Evolutionary conservation across 1,140 invertebrate genomes (phyloP), one percentile per base, ranked within the genome.

Genomic region (Zaprionus kolodkinae): DNA sequence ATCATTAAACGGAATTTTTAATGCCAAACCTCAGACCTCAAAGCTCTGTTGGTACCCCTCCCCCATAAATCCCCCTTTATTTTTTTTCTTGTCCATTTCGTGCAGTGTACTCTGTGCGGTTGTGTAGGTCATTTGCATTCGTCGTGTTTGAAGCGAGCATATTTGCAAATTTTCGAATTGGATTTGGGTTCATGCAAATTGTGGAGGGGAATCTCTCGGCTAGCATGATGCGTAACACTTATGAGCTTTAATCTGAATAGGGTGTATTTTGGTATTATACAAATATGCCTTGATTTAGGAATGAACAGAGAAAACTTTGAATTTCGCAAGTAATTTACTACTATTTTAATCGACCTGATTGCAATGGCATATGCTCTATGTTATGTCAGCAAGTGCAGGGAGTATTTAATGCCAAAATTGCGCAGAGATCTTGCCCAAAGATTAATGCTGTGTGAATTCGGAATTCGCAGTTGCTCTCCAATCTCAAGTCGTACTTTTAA

Each of bases 1-100:
- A 88, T 91, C 90, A 91, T 91, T 91, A 91, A 91, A 91, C 86
- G 71, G 90, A 91, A 91, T 91, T 91, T 82, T 88, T 73, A 78
- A 91, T 91, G 77, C 13, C 60, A 11, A 45, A 54, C 21, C 38
- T 15, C 21, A 11, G 9, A 48, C 30, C 45, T 15, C 40, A 45
- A 45, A 15, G n/a, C 40, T 15, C 40, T 15, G 33, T 10, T 35
- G 10, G 33, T 7, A 0, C 12, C 12, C 10, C 15, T 35, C 48
- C 33, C 63, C 27, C 27, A 3, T 4, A 27, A 2, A 27, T 4
- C 4, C 6, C 27, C 3, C 27, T 4, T 30, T 30, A 3, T 2
- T 30, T 30, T 30, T 30, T 30, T 30, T 30, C 6, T 30, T 30
- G 27, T 30, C 27, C 27, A 30, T 78, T 56, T 60, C 66, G 25